Evolutionary conservation across 1,140 invertebrate species (phyloP).

Genomic region (Ips typographus): DNA sequence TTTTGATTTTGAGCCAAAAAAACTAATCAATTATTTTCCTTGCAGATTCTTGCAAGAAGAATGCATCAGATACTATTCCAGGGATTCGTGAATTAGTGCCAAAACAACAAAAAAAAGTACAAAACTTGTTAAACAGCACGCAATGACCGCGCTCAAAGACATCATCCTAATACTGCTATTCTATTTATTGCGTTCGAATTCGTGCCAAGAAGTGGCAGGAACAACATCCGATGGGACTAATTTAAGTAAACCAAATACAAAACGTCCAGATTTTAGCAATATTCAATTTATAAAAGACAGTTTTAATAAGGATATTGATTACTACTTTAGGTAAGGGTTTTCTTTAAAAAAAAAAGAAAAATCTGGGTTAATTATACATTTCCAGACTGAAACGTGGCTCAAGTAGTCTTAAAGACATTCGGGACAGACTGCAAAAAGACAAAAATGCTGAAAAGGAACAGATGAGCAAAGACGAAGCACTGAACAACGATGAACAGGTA

Average conservation of each 20-base stretch:
- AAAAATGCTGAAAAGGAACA: neutral
- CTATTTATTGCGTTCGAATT: slow-evolving; percentile 16
- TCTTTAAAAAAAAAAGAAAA: neutral
- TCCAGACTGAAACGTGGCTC: neutral
- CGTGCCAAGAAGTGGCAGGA: slow-evolving; percentile 13
- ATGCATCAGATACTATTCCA: neutral
- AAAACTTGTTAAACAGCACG: slow-evolving; percentile 11
- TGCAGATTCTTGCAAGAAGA: no score
- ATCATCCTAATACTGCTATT: slow-evolving; percentile 8
- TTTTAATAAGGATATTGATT: slow-evolving; percentile 25
- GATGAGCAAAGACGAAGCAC: neutral
- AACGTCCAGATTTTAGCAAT: slow-evolving; percentile 44
- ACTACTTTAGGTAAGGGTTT: slow-evolving; percentile 21
- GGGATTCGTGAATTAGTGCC: slow-evolving; percentile 17
- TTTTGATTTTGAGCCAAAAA: no score
- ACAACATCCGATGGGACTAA: slow-evolving; percentile 4
- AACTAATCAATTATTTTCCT: no score
- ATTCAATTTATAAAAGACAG: slow-evolving; percentile 39
- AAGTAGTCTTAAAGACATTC: neutral
- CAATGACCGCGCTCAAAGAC: slow-evolving; percentile 21
- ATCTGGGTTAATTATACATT: neutral
- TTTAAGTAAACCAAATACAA: slow-evolving; percentile 15
- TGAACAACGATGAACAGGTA: neutral
- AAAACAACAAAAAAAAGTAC: slow-evolving; percentile 13
- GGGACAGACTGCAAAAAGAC: neutral